Conservation (phyloP, 1,140 invertebrate species). For the Neuroterus valhalla region DNA sequence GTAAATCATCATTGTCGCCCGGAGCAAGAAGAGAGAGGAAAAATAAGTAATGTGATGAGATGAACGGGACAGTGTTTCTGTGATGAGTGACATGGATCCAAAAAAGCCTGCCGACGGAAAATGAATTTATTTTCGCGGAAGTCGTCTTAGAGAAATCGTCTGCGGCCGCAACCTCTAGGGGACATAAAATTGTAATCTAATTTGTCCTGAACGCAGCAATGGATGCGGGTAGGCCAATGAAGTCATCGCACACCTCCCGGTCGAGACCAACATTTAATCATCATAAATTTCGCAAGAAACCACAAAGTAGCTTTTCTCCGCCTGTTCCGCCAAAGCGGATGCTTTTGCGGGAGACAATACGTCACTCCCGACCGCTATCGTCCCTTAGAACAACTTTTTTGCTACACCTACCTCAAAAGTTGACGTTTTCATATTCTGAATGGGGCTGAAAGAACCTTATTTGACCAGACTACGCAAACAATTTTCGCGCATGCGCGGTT, state of each 20-base stretch:
- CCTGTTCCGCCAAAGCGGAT: slow-evolving; percentile 42
- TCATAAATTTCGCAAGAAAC: slow-evolving; percentile 73
- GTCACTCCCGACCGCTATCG: slow-evolving; percentile 35
- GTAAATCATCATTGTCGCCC: slow-evolving; percentile 6
- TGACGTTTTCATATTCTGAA: no score
- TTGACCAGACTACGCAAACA: no score
- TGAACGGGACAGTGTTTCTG: not conserved
- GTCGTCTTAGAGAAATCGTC: slow-evolving; percentile 34
- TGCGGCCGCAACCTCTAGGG: slow-evolving; percentile 52
- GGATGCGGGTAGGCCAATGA: slow-evolving; percentile 64
- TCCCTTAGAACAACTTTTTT: slow-evolving; percentile 7
- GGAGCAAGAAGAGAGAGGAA: not conserved
- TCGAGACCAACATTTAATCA: slow-evolving; percentile 70
- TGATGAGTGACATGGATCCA: not conserved
- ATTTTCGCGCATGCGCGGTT: no score
- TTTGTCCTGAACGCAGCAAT: slow-evolving; percentile 64
- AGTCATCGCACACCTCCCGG: slow-evolving; percentile 64
- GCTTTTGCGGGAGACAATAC: slow-evolving; percentile 48
- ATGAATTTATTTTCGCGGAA: slow-evolving; percentile 28
- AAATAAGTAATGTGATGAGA: not conserved
- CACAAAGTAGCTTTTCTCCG: slow-evolving; percentile 63
- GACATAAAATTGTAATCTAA: slow-evolving; percentile 71
- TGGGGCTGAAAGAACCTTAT: no score
- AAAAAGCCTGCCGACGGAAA: not conserved
- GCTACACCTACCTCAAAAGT: no score